Percentiles rank a stretch among this genome's conserved stretches.
Evolutionary conservation across 2,888 invertebrate genomes (phyloP).

Genomic region (Heliconius charithonia): DNA sequence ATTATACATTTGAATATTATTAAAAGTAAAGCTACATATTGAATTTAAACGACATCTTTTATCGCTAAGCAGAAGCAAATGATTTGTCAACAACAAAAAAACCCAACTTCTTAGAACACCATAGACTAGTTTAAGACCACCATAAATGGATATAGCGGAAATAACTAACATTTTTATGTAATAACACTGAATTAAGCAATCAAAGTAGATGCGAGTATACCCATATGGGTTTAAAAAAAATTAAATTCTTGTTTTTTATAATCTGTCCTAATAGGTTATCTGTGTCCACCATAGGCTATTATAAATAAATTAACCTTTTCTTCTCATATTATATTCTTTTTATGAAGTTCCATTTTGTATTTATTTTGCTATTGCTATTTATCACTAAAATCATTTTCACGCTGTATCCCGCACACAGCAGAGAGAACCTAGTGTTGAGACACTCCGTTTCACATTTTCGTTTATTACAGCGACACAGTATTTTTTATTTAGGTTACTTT

Average conservation of each 20-base stretch:
- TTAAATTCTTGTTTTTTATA: neutral
- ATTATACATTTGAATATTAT: neutral
- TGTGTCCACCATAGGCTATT: neutral
- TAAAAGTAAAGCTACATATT: neutral
- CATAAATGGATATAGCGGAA: conserved; percentile 25
- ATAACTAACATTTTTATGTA: conserved; percentile 27
- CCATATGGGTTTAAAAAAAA: conserved; percentile 18
- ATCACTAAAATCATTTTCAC: neutral
- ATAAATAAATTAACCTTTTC: neutral
- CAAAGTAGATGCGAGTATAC: neutral
- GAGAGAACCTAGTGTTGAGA: no score
- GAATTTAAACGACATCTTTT: neutral
- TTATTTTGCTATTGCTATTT: neutral
- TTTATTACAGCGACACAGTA: no score
- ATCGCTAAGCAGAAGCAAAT: neutral
- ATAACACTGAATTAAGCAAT: conserved; percentile 21
- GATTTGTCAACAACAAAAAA: conserved; percentile 11
- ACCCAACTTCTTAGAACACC: conserved; percentile 21
- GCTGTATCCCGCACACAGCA: neutral
- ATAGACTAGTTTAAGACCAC: conserved; percentile 8
- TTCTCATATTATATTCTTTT: neutral
- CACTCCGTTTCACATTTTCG: neutral
- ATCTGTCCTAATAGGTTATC: conserved; percentile 10
- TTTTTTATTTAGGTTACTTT: no score
- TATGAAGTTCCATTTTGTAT: neutral